Conservation (phyloP, 2,888 invertebrate species). For the Sericinus montela region DNA sequence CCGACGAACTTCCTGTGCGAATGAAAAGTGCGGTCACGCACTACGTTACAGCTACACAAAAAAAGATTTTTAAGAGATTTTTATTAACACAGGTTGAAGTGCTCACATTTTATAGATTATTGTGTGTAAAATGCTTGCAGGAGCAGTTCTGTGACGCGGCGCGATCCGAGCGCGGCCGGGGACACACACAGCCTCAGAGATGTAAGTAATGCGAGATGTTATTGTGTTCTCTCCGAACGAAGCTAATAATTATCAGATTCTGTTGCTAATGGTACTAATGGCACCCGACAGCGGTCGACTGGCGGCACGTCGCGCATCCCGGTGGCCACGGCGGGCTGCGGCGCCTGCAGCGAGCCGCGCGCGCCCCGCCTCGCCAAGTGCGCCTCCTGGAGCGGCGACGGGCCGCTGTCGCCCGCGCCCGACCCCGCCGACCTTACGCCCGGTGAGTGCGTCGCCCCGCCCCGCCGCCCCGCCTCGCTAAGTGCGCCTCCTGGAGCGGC, state of each 20-base stretch:
- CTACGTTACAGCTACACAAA: too few species aligned
- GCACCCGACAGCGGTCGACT: constrained; percentile 43
- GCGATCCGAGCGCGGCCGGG: constrained; percentile 45
- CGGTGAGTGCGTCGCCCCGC: constrained; percentile 49
- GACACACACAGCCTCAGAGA: constrained; percentile 64
- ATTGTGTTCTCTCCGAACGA: too few species aligned
- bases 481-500: constrained; percentile 86
- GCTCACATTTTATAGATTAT: too few species aligned
- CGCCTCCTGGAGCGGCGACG: constrained; percentile 83
- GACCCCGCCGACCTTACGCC: constrained; percentile 76
- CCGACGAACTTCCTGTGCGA: too few species aligned
- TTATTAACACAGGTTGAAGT: too few species aligned
- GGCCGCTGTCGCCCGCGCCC: constrained; percentile 45
- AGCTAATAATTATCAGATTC: too few species aligned
- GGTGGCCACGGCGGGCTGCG: constrained; percentile 41
- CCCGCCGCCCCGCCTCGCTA: constrained; percentile 75
- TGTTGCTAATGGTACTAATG: too few species aligned
- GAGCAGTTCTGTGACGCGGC: constrained; percentile 37
- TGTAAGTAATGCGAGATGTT: constrained; percentile 36
- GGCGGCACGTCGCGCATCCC: constrained; percentile 64
- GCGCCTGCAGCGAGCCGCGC: constrained; percentile 30
- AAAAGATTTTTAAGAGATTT: too few species aligned
- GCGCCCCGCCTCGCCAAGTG: constrained; percentile 82
- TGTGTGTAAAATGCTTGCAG: constrained; percentile 24
- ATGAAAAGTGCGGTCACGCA: too few species aligned